A percentile compares a stretch with the other conserved stretches of the same genome.
Evolutionary conservation across 2,113 vertebrate genomes (phyloP).

Genomic region (Dissostichus mawsoni): DNA sequence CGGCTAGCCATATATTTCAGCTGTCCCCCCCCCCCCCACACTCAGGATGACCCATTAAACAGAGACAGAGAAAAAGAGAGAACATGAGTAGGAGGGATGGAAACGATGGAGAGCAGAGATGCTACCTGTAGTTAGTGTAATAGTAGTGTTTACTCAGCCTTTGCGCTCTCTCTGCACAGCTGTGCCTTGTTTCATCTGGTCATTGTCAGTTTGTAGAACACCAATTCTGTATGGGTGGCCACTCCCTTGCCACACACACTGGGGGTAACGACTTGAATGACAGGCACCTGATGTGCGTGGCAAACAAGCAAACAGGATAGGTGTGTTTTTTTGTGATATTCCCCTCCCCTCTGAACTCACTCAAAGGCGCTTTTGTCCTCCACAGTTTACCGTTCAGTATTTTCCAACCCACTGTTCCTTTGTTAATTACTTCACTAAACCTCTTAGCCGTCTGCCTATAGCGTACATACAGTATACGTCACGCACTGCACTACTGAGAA

Average conservation of each 20-base stretch:
- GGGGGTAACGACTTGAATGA: slow-evolving; percentile 47
- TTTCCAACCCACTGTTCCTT: slow-evolving; percentile 46
- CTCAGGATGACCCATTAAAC: slow-evolving; percentile 74
- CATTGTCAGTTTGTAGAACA: slow-evolving; percentile 59
- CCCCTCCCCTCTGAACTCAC: slow-evolving; percentile 24
- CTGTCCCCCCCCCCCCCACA: slow-evolving; percentile 62
- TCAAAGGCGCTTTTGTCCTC: slow-evolving; percentile 51
- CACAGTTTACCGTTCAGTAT: slow-evolving; percentile 37
- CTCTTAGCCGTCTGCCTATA: slow-evolving; percentile 35
- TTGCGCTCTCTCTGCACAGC: slow-evolving; percentile 26
- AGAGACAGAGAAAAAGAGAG: slow-evolving; percentile 57
- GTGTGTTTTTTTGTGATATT: slow-evolving; percentile 33
- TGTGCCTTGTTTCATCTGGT: slow-evolving; percentile 19
- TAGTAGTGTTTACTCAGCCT: slow-evolving; percentile 72
- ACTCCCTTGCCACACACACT: slow-evolving; percentile 65
- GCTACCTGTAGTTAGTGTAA: slow-evolving; percentile 75
- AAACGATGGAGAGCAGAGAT: slow-evolving; percentile 59
- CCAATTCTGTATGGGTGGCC: slow-evolving; percentile 66
- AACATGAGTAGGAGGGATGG: slow-evolving; percentile 60
- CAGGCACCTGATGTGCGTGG: slow-evolving; percentile 47
- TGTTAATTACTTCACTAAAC: slow-evolving; percentile 66
- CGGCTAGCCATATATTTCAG: slow-evolving; percentile 69
- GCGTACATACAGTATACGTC: slow-evolving; percentile 27
- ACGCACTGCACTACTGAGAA: slow-evolving; percentile 29
- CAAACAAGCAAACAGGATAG: slow-evolving; percentile 51